These are phyloP conservation scores for Drosophila melanocephala DNA, from an alignment of 2,888 invertebrate genomes.

Conservation along the genomic window DNA sequence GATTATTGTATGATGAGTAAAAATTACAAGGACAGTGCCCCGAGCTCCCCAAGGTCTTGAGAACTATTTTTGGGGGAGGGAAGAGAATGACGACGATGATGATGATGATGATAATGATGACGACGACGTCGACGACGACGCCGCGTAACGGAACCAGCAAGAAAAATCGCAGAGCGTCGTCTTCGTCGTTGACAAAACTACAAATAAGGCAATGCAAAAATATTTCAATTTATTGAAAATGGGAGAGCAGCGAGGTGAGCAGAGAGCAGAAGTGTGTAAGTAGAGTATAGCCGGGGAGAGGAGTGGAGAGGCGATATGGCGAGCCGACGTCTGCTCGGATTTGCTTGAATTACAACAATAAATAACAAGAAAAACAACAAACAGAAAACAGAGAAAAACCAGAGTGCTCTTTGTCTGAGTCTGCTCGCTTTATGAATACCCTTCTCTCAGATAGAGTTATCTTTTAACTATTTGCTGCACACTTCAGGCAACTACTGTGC, in stretches of 20 bases:
- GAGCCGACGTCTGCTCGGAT: conserved; percentile 75
- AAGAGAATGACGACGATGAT: conserved; percentile 16
- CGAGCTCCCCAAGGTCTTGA: conserved; percentile 58
- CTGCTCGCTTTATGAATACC: conserved; percentile 10
- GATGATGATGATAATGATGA: conserved; percentile 30
- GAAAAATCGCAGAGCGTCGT: conserved; percentile 50
- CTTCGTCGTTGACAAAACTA: conserved; percentile 66
- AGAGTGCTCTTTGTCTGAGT: not conserved
- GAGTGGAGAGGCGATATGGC: conserved; percentile 40
- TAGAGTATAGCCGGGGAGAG: not conserved
- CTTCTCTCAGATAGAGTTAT: not conserved
- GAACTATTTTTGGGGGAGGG: conserved; percentile 70
- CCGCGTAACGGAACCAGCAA: conserved; percentile 56
- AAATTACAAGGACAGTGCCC: conserved; percentile 63
- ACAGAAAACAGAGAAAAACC: conserved; percentile 27
- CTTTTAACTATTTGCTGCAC: not conserved
- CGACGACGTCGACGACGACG: conserved; percentile 21
- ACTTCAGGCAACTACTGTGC: not conserved
- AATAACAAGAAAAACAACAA: conserved; percentile 52
- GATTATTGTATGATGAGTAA: conserved; percentile 53
- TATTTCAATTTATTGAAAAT: conserved; percentile 68
- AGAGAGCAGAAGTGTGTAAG: not conserved
- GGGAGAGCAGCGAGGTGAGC: conserved; percentile 40
- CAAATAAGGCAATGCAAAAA: conserved; percentile 79
- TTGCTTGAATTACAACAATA: conserved; percentile 75